Evolutionary conservation across 2,113 vertebrate species (phyloP), one percentile per base, ranked within the genome.

Genomic region (Coryphaenoides rupestris): DNA sequence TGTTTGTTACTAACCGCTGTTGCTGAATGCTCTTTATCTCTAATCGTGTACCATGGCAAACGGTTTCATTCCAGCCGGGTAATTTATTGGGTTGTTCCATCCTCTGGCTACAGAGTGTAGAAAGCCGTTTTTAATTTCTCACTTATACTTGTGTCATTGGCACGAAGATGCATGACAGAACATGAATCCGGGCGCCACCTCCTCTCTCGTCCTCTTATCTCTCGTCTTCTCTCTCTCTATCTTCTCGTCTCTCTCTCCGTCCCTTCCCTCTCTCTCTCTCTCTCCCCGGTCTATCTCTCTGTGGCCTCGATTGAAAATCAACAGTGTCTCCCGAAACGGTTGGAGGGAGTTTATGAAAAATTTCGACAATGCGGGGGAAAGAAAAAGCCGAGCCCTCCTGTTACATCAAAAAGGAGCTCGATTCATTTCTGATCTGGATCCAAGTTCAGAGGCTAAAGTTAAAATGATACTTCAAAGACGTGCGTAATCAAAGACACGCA

Each of bases 381-480:
- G 95, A 94, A 93, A 95, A 96, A 83, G 92, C 93, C 24, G 6
- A 26, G 24, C 92, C 92, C 93, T 94, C 90, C 78, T 94, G 93
- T 94, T 87, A 93, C 95, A 94, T 95, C 93, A 94, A 94, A 96
- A 96, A 93, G 93, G 19, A 87, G 93, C 92, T 92, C 91, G 84
- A 92, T 93, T 94, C 94, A 90, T 94, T 94, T 98, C 93, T 98
- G 95, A 98, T 98, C 96, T 94, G 92, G 85, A 91, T 98, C 96
- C 95, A 95, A 94, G 96, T 96, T 96, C 95, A 97, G 94, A 96
- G 94, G 93, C 93, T 90, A 26, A 91, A 94, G 92, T 95, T 94
- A 95, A 88, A 96, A 93, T 94, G 93, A 90, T 94, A 94, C 96
- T 96, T 98, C 96, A 98, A 98, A 98, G 95, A 92, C 85, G 91